phyloP scores from a whole-genome alignment of 2,797 vertebrate species.

The Echiichthys vipera region DNA sequence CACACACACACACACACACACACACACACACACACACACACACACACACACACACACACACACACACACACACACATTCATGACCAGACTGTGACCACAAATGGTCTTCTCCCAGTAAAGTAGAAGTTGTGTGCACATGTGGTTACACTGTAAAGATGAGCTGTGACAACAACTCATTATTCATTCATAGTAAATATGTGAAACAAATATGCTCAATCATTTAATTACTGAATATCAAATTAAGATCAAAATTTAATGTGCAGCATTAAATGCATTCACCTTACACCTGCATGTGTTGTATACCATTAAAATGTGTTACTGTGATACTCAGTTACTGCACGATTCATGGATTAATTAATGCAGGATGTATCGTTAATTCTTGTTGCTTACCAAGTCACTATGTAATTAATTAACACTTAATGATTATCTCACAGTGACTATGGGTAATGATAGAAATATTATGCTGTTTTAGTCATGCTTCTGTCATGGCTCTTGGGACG shows the following conservation, averaged over 20 bases:
- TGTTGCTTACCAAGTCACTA: background rate
- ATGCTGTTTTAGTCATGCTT: background rate
- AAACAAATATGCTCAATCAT: background rate
- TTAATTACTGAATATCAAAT: background rate
- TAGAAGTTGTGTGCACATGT: background rate
- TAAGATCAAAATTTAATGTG: background rate
- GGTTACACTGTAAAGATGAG: background rate
- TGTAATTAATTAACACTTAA: conserved; percentile 4
- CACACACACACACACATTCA: no score
- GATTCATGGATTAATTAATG: background rate
- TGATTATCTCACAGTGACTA: background rate
- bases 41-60: no score
- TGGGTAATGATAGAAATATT: background rate
- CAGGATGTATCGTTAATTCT: background rate
- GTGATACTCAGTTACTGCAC: conserved; percentile 2
- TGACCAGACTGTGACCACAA: background rate
- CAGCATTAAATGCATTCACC: background rate
- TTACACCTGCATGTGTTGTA: background rate
- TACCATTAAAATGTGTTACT: background rate
- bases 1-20: no score
- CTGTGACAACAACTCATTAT: background rate
- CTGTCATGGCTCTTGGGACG: no score
- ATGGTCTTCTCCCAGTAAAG: background rate
- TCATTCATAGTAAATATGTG: background rate
- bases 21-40: no score